A percentile compares a stretch with the other conserved stretches of the same genome.
phyloP scores from a whole-genome alignment of 2,888 invertebrate species.

The Chouioia cunea region DNA sequence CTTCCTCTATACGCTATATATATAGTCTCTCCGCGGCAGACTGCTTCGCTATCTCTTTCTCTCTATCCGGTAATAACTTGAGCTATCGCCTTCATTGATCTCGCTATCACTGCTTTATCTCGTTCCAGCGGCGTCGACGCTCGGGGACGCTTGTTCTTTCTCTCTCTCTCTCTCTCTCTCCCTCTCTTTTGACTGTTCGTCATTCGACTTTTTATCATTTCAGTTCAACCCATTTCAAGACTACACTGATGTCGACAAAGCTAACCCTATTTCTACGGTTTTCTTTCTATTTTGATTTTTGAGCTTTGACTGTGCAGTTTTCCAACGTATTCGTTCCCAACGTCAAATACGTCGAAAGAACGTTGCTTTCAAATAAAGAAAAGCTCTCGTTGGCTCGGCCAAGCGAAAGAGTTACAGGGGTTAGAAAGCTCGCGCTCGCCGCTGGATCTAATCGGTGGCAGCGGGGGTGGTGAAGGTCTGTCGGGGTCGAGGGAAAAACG shows the following conservation, averaged over 20 bases:
- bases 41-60: slow-evolving; percentile 56
- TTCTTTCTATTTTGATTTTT: background rate
- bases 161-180: slow-evolving; percentile 1
- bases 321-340: too few species aligned
- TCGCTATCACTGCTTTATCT: slow-evolving; percentile 68
- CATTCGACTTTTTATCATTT: slow-evolving; percentile 46
- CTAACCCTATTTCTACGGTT: too few species aligned
- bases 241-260: too few species aligned
- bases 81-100: slow-evolving; percentile 68
- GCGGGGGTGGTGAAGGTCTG: slow-evolving; percentile 5
- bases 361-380: slow-evolving; percentile 2
- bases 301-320: too few species aligned
- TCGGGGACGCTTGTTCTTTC: slow-evolving; percentile 53
- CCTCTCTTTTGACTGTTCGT: slow-evolving; percentile 13
- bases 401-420: slow-evolving; percentile 4
- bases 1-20: slow-evolving; percentile 46
- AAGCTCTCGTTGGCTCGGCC: background rate
- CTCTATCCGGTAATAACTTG: slow-evolving; percentile 69
- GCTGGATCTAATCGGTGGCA: slow-evolving; percentile 33
- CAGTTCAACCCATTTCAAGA: slow-evolving; percentile 41
- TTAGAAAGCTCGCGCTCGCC: background rate
- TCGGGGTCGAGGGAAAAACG: slow-evolving; percentile 50
- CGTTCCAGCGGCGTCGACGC: slow-evolving; percentile 65
- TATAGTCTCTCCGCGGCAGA: slow-evolving; percentile 53
- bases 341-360: too few species aligned